phyloP scores from a whole-genome alignment of 2,888 invertebrate genomes.

The Coenonympha glycerion region DNA sequence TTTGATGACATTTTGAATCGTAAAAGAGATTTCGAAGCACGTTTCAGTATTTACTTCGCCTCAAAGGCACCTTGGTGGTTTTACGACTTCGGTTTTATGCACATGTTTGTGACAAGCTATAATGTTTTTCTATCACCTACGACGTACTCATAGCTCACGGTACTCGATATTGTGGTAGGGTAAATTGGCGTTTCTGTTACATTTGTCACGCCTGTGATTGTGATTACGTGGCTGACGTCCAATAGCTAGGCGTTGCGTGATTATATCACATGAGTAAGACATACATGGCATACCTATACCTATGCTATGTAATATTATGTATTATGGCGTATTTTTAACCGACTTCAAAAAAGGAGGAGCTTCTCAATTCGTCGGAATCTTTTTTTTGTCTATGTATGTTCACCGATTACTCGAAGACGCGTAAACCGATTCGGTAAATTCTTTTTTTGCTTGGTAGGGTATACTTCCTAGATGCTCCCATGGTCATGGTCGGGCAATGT shows the following conservation, averaged over 20 bases:
- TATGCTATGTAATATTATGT: too few species aligned
- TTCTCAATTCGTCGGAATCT: too few species aligned
- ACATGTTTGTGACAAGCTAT: slow-evolving; percentile 42
- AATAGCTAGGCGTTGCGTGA: neutral
- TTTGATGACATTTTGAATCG: neutral
- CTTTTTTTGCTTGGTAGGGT: too few species aligned
- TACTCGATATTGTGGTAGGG: slow-evolving; percentile 17
- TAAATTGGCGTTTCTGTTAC: slow-evolving; percentile 1
- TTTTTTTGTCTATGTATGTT: too few species aligned
- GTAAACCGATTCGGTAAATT: too few species aligned
- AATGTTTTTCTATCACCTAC: slow-evolving; percentile 28
- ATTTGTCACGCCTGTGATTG: neutral
- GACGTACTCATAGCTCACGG: slow-evolving; percentile 1
- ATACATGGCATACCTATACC: too few species aligned
- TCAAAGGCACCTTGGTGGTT: slow-evolving; percentile 60
- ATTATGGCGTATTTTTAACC: too few species aligned
- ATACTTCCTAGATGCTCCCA: too few species aligned
- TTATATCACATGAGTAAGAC: too few species aligned
- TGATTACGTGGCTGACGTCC: neutral
- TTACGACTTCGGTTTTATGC: slow-evolving; percentile 35
- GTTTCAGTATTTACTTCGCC: slow-evolving; percentile 46
- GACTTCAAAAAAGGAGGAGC: too few species aligned
- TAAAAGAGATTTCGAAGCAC: slow-evolving; percentile 49
- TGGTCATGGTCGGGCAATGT: too few species aligned
- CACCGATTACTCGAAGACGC: too few species aligned